These are phyloP conservation scores for Colinus virginianus DNA, from an alignment of 2,113 vertebrate genomes.

Conservation along the genomic window DNA sequence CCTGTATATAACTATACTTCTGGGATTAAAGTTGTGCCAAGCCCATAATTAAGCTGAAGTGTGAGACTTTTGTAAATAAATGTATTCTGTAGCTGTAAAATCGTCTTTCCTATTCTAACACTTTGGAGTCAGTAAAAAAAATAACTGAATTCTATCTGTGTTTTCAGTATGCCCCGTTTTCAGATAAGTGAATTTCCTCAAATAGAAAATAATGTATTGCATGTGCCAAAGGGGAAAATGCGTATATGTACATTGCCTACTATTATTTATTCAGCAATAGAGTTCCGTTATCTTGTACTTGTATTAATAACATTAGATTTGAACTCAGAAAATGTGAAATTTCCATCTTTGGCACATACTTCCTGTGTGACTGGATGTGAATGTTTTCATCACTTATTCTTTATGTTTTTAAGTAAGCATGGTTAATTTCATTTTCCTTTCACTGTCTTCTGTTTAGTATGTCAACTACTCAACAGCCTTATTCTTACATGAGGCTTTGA, in stretches of 20 bases:
- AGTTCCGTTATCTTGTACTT: slow-evolving; percentile 12
- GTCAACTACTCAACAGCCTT: not conserved
- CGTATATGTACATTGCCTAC: not conserved
- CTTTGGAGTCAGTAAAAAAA: not conserved
- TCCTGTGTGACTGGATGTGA: not conserved
- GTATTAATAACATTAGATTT: not conserved
- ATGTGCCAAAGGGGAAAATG: not conserved
- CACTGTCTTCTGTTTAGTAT: not conserved
- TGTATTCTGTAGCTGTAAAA: not conserved
- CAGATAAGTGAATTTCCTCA: not conserved
- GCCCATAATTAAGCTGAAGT: slow-evolving; percentile 2
- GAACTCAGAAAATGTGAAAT: not conserved
- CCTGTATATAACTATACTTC: not conserved
- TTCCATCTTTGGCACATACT: not conserved
- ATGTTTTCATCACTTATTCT: not conserved
- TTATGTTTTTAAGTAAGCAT: not conserved
- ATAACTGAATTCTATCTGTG: slow-evolving; percentile 8
- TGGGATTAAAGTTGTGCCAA: slow-evolving; percentile 17
- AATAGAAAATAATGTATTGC: not conserved
- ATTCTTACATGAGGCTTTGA: not conserved
- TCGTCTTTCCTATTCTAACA: not conserved
- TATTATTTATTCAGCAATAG: slow-evolving; percentile 1
- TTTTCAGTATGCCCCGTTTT: not conserved
- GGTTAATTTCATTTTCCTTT: not conserved
- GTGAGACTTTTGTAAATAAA: slow-evolving; percentile 26